These are phyloP conservation scores for Erynnis tages DNA, from an alignment of 2,888 invertebrate species.

Conservation along the genomic window DNA sequence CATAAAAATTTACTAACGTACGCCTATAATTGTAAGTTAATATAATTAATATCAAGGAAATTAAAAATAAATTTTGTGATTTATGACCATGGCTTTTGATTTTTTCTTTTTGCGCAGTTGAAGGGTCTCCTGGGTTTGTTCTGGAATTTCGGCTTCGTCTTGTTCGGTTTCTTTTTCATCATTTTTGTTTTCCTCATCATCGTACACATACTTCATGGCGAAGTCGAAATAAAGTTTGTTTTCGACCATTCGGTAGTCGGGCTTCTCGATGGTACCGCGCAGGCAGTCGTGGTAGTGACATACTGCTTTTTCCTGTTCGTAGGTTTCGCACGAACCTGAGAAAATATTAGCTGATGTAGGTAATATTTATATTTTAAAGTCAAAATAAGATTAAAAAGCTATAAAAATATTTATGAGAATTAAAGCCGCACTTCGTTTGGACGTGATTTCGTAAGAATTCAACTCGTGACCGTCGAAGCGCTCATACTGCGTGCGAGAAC, in stretches of 20 bases:
- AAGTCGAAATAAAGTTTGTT: slow-evolving; percentile 70
- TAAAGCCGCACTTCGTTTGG: too few species aligned
- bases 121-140: slow-evolving; percentile 8
- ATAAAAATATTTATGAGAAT: too few species aligned
- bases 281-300: slow-evolving; percentile 81
- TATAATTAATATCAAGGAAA: neutral
- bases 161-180: slow-evolving; percentile 31
- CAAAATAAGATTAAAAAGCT: too few species aligned
- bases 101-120: slow-evolving; percentile 41
- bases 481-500: too few species aligned
- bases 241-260: slow-evolving; percentile 69
- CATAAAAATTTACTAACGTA: neutral
- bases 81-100: slow-evolving; percentile 71
- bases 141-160: slow-evolving; percentile 11
- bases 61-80: slow-evolving; percentile 75
- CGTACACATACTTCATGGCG: slow-evolving; percentile 60
- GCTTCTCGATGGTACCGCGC: slow-evolving; percentile 65
- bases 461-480: too few species aligned
- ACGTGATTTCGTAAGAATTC: too few species aligned
- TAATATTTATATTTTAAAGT: neutral
- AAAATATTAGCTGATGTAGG: too few species aligned
- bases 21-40: neutral
- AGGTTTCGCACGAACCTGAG: slow-evolving; percentile 83
- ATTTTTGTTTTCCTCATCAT: slow-evolving; percentile 34
- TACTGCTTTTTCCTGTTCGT: slow-evolving; percentile 82